Evolutionary conservation across 92 coral and sea anemone species (phyloP), one percentile per base, ranked within the genome.

Genomic region (Plumapathes pennacea): DNA sequence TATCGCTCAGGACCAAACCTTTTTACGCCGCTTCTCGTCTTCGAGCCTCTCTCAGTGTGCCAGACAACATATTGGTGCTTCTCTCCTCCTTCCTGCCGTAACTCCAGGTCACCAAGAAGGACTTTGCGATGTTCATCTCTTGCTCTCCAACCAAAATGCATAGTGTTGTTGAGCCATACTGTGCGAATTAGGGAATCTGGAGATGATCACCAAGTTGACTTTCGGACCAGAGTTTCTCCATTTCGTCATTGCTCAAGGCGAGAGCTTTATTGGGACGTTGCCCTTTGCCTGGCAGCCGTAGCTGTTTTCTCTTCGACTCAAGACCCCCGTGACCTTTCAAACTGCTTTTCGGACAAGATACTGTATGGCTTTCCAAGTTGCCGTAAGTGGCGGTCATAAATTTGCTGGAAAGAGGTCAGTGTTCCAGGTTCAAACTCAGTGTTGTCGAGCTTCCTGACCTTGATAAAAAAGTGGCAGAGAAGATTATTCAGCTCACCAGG

Each of bases 71-170:
- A 61, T 22, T 77, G 66, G 15, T 50, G 25, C 46, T 19, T 52
- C 21, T 69, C 68, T 14, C 48, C 67, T 14, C 58, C 85, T 53
- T 70, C 38, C 12, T 8, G 34, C 38, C 65, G 42, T 20, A 46
- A 0, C 42, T 60, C 64, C 3, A 70, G 67, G 67, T 69, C 79
- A 27, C 76, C 75, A 0, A 57, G 52, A 20, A 46, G 60, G 23
- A 70, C 68, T 58, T 56, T 68, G 15, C 81, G 32, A 31, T 76
- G 70, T 32, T 50, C 83, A 38, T 72, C 80, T 29, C 62, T 40
- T 5, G 65, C 77, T 10, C 77, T 41, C 77, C 84, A 77, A 4
- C 84, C 77, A 50, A 77, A 68, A 31, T 77, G 77, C 77, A 68
- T 60, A 3, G 77, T 58, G 69, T 69, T 77, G 32, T 68, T 77